Percentiles rank a stretch among this genome's conserved stretches.
Conservation (phyloP, 2,113 vertebrate species). For the Prochilodus magdalenae region DNA sequence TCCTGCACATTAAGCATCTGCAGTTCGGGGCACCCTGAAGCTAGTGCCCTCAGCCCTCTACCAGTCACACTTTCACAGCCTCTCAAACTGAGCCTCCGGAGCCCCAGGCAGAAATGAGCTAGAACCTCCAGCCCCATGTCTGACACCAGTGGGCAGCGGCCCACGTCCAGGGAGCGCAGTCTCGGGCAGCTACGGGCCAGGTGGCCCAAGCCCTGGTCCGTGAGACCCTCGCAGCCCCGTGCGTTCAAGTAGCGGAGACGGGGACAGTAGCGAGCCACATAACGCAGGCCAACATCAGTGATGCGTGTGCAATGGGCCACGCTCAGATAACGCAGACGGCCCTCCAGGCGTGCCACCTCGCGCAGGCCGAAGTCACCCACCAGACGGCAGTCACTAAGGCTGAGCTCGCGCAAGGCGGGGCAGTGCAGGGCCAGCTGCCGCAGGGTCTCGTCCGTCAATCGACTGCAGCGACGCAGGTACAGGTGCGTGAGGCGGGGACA, state of each 20-base stretch:
- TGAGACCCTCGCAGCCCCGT: constrained; percentile 95
- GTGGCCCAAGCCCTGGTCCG: constrained; percentile 94
- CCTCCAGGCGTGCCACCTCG: constrained; percentile 94
- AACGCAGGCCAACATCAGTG: constrained; percentile 95
- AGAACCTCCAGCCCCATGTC: constrained; percentile 91
- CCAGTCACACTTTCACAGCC: constrained; percentile 94
- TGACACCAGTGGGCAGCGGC: constrained; percentile 95
- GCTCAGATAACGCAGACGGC: constrained; percentile 92
- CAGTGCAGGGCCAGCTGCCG: constrained; percentile 96
- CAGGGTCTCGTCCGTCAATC: constrained; percentile 93
- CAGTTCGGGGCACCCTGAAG: constrained; percentile 94
- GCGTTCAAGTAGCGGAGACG: constrained; percentile 98
- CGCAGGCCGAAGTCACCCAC: constrained; percentile 94
- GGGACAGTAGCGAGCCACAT: constrained; percentile 95
- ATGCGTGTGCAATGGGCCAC: constrained; percentile 96
- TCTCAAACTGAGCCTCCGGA: constrained; percentile 92
- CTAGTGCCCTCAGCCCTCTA: constrained; percentile 90
- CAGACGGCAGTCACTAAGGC: constrained; percentile 94
- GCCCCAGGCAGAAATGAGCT: constrained; percentile 91
- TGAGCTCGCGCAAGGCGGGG: constrained; percentile 88
- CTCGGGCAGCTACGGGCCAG: constrained; percentile 94
- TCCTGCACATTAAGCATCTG: constrained; percentile 97
- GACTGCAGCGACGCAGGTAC: constrained; percentile 93
- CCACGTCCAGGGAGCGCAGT: constrained; percentile 94
- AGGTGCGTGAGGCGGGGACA: constrained; percentile 96